Percentiles rank a stretch among this genome's conserved stretches.
These are phyloP conservation scores for Uropetala carovei DNA, from an alignment of 2,888 invertebrate species.

Conservation along the genomic window DNA sequence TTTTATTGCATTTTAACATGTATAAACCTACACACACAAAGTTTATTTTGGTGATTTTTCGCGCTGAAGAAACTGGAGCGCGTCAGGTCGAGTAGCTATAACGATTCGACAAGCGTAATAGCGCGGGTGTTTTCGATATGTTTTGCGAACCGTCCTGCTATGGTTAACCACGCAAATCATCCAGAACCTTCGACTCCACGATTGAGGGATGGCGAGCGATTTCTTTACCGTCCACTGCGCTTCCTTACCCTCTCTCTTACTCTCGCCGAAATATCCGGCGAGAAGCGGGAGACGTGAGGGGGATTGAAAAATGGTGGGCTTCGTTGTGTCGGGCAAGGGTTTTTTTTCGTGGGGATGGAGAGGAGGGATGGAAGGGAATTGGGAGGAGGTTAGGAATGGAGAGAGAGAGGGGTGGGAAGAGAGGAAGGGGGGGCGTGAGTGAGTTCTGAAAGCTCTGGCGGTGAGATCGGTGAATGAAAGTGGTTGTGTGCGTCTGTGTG, in stretches of 20 bases:
- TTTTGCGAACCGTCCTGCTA: no score
- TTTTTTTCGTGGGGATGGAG: background rate
- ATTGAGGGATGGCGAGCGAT: background rate
- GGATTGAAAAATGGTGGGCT: background rate
- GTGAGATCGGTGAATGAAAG: slow-evolving; percentile 1
- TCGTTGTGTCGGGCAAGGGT: background rate
- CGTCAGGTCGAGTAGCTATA: no score
- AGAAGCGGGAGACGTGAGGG: no score
- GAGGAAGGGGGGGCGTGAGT: background rate
- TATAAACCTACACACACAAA: no score
- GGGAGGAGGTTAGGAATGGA: no score
- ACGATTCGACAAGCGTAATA: no score
- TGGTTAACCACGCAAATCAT: no score
- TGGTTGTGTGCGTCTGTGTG: background rate
- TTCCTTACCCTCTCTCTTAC: background rate
- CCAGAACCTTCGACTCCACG: no score
- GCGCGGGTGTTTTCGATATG: no score
- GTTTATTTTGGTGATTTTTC: no score
- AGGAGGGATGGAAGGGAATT: background rate
- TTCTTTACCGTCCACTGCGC: background rate
- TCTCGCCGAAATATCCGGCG: background rate
- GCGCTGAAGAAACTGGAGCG: no score
- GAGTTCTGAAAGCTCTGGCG: background rate
- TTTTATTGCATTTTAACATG: no score
- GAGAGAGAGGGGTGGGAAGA: background rate